These are phyloP conservation scores for Poeciliopsis retropinna DNA, from an alignment of 2,113 vertebrate species.

Conservation along the genomic window DNA sequence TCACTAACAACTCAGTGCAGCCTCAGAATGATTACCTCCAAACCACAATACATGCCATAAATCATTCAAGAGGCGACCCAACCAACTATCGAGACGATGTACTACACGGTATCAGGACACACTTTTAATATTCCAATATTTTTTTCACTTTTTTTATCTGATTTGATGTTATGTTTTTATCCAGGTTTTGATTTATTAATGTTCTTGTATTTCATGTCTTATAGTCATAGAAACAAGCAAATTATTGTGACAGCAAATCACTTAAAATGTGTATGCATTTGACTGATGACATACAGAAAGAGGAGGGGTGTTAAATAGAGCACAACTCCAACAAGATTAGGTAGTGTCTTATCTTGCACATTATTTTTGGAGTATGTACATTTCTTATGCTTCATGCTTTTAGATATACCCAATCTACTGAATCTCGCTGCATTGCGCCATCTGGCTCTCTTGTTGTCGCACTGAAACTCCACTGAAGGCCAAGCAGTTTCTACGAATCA, in stretches of 20 bases:
- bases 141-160: background rate
- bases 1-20: background rate
- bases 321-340: background rate
- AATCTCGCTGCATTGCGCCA: conserved; percentile 2
- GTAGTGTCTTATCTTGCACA: too few species aligned
- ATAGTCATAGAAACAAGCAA: background rate
- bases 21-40: background rate
- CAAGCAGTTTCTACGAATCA: conserved; percentile 42
- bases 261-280: background rate
- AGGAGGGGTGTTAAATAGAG: background rate
- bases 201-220: background rate
- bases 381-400: background rate
- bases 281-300: background rate
- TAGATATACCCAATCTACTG: background rate
- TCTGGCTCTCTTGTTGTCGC: background rate
- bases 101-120: too few species aligned
- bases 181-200: background rate
- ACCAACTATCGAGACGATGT: too few species aligned
- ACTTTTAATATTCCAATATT: too few species aligned
- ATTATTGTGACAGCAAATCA: background rate
- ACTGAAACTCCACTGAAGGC: conserved; percentile 26
- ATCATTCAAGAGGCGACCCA: background rate
- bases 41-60: background rate
- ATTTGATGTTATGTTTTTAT: background rate
- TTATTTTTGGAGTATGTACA: background rate